Evolutionary conservation across 2,888 invertebrate genomes (phyloP).

Genomic region (Mythimna lalbum): DNA sequence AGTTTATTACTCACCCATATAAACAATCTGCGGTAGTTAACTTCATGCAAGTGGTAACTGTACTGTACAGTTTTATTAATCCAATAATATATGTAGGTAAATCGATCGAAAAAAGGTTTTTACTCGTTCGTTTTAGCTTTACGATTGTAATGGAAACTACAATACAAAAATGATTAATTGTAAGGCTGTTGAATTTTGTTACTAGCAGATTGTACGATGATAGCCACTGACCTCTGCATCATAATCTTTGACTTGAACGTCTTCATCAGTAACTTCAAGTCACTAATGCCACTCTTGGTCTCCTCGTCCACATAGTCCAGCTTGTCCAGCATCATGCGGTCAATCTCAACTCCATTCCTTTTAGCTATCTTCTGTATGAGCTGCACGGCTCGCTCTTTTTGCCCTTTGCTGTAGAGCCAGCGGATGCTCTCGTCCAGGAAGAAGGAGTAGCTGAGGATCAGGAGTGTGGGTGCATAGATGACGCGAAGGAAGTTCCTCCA

Average conservation of each 20-base stretch:
- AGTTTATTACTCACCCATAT: slow-evolving; percentile 6
- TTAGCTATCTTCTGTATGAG: slow-evolving; percentile 84
- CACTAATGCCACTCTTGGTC: slow-evolving; percentile 70
- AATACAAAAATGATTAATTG: slow-evolving; percentile 2
- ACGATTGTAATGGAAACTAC: not conserved
- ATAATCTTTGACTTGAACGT: slow-evolving; percentile 84
- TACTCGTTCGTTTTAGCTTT: slow-evolving; percentile 4
- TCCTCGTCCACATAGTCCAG: slow-evolving; percentile 80
- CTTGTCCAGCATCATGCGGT: slow-evolving; percentile 74
- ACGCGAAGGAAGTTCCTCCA: slow-evolving; percentile 85
- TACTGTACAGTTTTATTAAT: slow-evolving; percentile 6
- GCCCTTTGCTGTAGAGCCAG: slow-evolving; percentile 87
- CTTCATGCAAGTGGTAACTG: slow-evolving; percentile 17
- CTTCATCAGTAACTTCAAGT: slow-evolving; percentile 78
- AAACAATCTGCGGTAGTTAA: not conserved
- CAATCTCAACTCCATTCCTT: slow-evolving; percentile 78
- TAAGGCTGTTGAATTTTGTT: not conserved
- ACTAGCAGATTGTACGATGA: too few relatives aligned
- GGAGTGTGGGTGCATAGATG: slow-evolving; percentile 84
- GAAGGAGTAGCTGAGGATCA: slow-evolving; percentile 82
- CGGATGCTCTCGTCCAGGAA: slow-evolving; percentile 86
- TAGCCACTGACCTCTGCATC: slow-evolving; percentile 75
- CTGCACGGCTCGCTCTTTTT: slow-evolving; percentile 75
- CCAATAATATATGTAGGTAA: not conserved
- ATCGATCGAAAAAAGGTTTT: not conserved